Conservation (phyloP, 2,113 vertebrate genomes). For the Rostratula benghalensis region DNA sequence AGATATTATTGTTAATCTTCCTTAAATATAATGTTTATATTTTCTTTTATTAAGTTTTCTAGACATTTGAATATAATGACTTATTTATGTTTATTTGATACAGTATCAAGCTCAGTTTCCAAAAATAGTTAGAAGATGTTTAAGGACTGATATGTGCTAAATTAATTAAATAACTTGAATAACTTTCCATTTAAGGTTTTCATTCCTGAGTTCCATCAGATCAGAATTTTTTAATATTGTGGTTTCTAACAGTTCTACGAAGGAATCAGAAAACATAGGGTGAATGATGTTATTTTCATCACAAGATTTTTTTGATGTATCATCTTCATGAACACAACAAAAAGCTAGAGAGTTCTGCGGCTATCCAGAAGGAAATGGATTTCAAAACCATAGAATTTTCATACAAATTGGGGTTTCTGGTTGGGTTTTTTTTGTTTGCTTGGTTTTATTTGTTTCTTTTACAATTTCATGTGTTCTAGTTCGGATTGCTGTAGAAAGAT, state of each 20-base stretch:
- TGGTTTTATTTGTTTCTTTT: background rate
- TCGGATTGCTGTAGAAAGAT: background rate
- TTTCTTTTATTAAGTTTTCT: background rate
- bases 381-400: background rate
- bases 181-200: conserved; percentile 49
- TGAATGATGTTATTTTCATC: background rate
- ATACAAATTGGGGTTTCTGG: background rate
- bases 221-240: background rate
- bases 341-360: background rate
- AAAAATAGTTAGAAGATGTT: background rate
- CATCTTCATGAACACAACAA: background rate
- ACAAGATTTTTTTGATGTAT: background rate
- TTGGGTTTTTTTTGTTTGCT: background rate
- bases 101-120: background rate
- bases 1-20: background rate
- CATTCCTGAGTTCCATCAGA: background rate
- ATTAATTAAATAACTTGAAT: conserved; percentile 22
- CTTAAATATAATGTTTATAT: background rate
- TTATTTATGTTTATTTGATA: background rate
- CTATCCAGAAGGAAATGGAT: background rate
- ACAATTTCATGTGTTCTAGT: background rate
- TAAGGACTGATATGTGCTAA: background rate
- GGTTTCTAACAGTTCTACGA: background rate
- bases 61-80: background rate
- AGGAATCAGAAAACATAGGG: background rate